Base-by-base conservation (phyloP, 2,888 invertebrate species). In the Phortica magna region DNA sequence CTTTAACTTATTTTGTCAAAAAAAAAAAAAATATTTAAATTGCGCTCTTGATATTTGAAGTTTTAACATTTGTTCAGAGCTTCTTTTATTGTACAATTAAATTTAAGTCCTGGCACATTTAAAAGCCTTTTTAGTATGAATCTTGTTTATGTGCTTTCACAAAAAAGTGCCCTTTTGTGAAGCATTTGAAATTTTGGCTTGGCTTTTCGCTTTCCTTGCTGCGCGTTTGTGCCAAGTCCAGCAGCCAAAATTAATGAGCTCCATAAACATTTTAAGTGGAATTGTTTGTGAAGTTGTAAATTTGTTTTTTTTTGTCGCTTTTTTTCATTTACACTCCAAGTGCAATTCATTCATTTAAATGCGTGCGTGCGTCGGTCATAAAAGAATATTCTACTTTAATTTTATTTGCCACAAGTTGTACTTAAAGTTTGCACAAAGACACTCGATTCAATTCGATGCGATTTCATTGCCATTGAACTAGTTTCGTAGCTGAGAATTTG, bases 191-290 rank as follows among this genome's bases (percentile, higher is more conserved):
- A 31, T 31, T 31, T 31, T 31, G 31, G 31, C 31, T 31, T 31
- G 31, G 31, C 31, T 31, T 31, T 31, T 31, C 1, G 31, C 31
- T 31, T 31, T 31, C 3, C 31, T 1, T 31, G 31, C 64, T 64
- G 31, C 4, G 61, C 61, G 12, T 7, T 31, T 31, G 31, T 31
- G 5, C 31, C 31, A 31, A 84, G 81, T 84, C 83, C 71, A 80
- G 70, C 61, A 77, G 77, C 76, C 64, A 55, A 86, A 86, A 86
- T 86, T 86, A 86, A 86, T 86, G 86, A 89, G 86, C 85, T 83
- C 88, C 85, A 86, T 86, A 86, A 86, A 86, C 89, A 86, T 86
- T 88, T 86, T 86, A 88, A 86, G 86, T 86, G 89, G 86, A 86
- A 86, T 89, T 86, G 86, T 86, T 86, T 87, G 87, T 83, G 74